These are phyloP conservation scores for Anableps anableps DNA, from an alignment of 2,797 vertebrate species.

Conservation along the genomic window DNA sequence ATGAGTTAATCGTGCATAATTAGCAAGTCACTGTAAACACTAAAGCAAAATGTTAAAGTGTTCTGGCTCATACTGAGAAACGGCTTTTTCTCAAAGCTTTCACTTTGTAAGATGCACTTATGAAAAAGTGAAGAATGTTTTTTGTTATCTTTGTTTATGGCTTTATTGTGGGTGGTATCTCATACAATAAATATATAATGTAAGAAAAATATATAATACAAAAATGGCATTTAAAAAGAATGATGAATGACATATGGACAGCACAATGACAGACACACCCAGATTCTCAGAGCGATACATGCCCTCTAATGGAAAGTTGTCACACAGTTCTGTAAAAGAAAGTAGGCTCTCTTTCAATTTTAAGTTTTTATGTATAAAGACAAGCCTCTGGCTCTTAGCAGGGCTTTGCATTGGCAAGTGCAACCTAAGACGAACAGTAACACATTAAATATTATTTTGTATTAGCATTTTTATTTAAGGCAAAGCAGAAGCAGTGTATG, in stretches of 20 bases:
- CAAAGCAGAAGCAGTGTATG: neutral
- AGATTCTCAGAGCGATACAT: slow-evolving; percentile 40
- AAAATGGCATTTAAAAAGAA: slow-evolving; percentile 5
- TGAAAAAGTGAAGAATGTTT: slow-evolving; percentile 2
- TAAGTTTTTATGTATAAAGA: neutral
- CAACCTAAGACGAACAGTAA: neutral
- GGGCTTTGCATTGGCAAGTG: no score
- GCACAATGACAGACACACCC: slow-evolving; percentile 33
- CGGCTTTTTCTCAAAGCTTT: slow-evolving; percentile 27
- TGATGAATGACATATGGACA: slow-evolving; percentile 20
- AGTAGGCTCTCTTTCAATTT: neutral
- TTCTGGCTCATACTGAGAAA: slow-evolving; percentile 43
- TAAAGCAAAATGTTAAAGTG: slow-evolving; percentile 22
- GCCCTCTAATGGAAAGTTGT: slow-evolving; percentile 39
- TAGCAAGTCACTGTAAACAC: slow-evolving; percentile 41
- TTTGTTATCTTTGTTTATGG: slow-evolving; percentile 5
- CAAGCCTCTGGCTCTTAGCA: neutral
- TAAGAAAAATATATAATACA: slow-evolving; percentile 5
- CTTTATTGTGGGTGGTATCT: neutral
- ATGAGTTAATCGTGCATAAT: slow-evolving; percentile 36
- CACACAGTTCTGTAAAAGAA: slow-evolving; percentile 31
- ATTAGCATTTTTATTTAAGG: neutral
- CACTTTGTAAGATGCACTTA: slow-evolving; percentile 6
- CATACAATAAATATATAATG: neutral
- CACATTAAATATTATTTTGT: neutral